Conservation (phyloP, 2,797 vertebrate genomes). For the Tapera naevia region DNA sequence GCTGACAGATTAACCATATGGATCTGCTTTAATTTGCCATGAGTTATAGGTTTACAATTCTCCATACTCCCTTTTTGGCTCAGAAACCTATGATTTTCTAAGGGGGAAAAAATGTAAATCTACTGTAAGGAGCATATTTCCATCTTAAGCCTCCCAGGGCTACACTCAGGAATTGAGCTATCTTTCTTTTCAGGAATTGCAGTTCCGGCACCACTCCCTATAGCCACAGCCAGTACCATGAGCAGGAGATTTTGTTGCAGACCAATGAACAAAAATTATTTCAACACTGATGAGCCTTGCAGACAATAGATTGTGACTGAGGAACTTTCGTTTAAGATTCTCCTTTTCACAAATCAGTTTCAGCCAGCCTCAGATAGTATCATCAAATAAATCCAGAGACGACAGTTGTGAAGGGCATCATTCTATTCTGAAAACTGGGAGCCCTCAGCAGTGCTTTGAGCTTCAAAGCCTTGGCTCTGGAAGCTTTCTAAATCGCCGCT, state of each 20-base stretch:
- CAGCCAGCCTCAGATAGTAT: background rate
- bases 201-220: background rate
- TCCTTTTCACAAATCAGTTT: constrained; percentile 1
- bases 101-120: constrained; percentile 21
- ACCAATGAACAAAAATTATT: background rate
- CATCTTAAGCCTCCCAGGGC: background rate
- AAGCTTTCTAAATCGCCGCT: constrained; percentile 1
- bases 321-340: constrained; percentile 27
- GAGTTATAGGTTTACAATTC: constrained; percentile 4
- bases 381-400: background rate
- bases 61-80: constrained; percentile 23
- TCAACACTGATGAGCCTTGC: background rate
- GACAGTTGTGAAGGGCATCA: background rate
- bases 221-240: background rate
- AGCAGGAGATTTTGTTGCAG: background rate
- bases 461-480: constrained; percentile 20
- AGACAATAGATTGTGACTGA: background rate
- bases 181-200: background rate
- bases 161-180: background rate
- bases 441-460: background rate
- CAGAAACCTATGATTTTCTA: background rate
- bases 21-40: constrained; percentile 17
- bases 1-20: constrained; percentile 21
- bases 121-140: background rate
- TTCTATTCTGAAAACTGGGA: constrained; percentile 6